A percentile compares a stretch with the other conserved stretches of the same genome.
These are phyloP conservation scores for Sinocyclocheilus grahami DNA, from an alignment of 2,113 vertebrate genomes.

Conservation along the genomic window DNA sequence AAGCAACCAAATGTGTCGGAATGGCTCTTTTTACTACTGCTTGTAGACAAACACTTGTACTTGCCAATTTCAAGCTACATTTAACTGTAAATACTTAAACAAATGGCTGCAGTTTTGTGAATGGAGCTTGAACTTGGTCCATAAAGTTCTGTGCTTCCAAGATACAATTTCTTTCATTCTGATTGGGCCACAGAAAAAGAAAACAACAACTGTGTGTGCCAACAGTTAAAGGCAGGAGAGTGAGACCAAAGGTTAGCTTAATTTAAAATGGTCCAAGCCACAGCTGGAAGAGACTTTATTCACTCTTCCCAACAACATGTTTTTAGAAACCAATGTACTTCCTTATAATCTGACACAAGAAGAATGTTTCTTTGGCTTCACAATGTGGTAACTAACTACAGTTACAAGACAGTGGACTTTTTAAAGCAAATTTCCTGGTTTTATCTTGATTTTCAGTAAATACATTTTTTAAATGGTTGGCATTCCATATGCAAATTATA, in stretches of 20 bases:
- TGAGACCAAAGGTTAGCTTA: conserved; percentile 28
- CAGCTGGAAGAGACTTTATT: neutral
- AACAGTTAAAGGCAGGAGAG: conserved; percentile 39
- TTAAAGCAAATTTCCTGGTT: too few species aligned
- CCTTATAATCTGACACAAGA: neutral
- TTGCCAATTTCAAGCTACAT: conserved; percentile 72
- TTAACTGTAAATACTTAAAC: conserved; percentile 54
- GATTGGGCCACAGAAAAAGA: conserved; percentile 59
- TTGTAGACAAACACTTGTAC: conserved; percentile 58
- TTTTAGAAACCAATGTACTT: neutral
- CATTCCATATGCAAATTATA: neutral
- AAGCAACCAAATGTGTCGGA: conserved; percentile 48
- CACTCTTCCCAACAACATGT: neutral
- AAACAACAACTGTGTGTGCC: conserved; percentile 32
- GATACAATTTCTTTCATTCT: conserved; percentile 55
- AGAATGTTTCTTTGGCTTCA: neutral
- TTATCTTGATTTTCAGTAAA: neutral
- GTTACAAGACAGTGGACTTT: neutral
- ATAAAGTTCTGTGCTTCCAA: conserved; percentile 51
- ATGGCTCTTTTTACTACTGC: conserved; percentile 58
- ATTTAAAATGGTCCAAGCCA: conserved; percentile 30
- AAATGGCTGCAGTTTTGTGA: conserved; percentile 53
- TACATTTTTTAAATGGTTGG: neutral
- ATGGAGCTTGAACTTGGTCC: conserved; percentile 39
- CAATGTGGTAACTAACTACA: neutral